A percentile compares a stretch with the other conserved stretches of the same genome.
These are phyloP conservation scores for Enoplosus armatus DNA, from an alignment of 2,797 vertebrate species.

Conservation along the genomic window DNA sequence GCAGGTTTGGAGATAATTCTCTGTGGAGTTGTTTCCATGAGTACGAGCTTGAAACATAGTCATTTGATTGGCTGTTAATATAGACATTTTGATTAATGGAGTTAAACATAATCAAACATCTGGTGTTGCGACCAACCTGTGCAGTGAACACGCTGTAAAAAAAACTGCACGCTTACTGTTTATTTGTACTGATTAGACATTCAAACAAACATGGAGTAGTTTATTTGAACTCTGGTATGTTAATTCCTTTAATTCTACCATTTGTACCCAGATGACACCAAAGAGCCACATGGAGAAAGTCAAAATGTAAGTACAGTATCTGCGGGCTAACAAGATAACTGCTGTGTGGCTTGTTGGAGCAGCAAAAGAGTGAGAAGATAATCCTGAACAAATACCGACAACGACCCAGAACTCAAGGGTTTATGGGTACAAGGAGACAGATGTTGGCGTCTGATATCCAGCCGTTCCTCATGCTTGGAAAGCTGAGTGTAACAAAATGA, in stretches of 20 bases:
- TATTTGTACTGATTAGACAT: not conserved
- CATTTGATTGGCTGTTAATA: not conserved
- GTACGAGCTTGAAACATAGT: not conserved
- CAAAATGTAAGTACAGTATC: not conserved
- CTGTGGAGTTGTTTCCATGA: not conserved
- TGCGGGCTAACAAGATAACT: conserved; percentile 24
- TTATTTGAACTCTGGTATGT: not conserved
- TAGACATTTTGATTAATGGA: not conserved
- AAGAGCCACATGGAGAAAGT: conserved; percentile 11
- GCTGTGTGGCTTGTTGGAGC: conserved; percentile 17
- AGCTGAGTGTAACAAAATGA: conserved; percentile 33
- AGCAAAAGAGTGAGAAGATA: conserved; percentile 38
- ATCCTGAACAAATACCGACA: conserved; percentile 45
- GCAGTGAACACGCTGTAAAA: not conserved
- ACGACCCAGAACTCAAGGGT: conserved; percentile 30
- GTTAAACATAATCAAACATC: not conserved
- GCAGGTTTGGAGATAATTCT: not conserved
- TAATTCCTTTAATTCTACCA: conserved; percentile 10
- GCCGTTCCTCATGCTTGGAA: conserved; percentile 36
- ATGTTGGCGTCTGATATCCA: conserved; percentile 48
- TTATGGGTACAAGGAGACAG: conserved; percentile 46
- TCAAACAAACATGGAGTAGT: not conserved
- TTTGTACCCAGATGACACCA: conserved; percentile 11
- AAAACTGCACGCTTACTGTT: not conserved
- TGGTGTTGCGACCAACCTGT: not conserved